These are phyloP conservation scores for Leucophenga varia DNA, from an alignment of 1,140 invertebrate genomes.

Conservation along the genomic window DNA sequence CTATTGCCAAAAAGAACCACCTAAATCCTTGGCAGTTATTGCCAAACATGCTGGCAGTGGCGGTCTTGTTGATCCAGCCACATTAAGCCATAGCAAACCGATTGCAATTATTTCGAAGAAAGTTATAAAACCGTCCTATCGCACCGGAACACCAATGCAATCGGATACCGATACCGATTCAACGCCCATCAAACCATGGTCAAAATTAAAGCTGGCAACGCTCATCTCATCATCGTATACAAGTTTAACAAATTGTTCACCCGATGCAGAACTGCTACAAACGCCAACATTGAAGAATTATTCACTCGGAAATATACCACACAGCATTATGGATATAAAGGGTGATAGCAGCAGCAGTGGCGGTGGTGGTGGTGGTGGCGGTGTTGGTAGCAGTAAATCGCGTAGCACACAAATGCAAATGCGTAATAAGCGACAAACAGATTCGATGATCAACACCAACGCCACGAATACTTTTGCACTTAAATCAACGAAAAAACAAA, in stretches of 20 bases:
- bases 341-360: slow-evolving; percentile 10
- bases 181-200: slow-evolving; percentile 53
- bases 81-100: slow-evolving; percentile 4
- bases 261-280: slow-evolving; percentile 31
- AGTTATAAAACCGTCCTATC: slow-evolving; percentile 25
- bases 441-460: no score
- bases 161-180: slow-evolving; percentile 48
- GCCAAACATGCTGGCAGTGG: slow-evolving; percentile 23
- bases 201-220: slow-evolving; percentile 52
- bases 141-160: slow-evolving; percentile 23
- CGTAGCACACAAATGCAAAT: no score
- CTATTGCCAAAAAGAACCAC: slow-evolving; percentile 43
- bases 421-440: slow-evolving; percentile 8
- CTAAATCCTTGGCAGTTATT: slow-evolving; percentile 34
- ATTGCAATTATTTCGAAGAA: slow-evolving; percentile 29
- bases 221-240: slow-evolving; percentile 51
- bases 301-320: slow-evolving; percentile 44
- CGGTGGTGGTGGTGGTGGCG: no score
- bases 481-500: no score
- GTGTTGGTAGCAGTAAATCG: no score
- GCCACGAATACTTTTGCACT: no score
- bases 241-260: slow-evolving; percentile 44
- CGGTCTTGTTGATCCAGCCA: no score
- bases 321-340: slow-evolving; percentile 30
- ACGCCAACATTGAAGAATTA: slow-evolving; percentile 44